A percentile compares a stretch with the other conserved stretches of the same genome.
phyloP scores from a whole-genome alignment of 2,888 invertebrate genomes.

The Callyntrura guangdongensis region DNA sequence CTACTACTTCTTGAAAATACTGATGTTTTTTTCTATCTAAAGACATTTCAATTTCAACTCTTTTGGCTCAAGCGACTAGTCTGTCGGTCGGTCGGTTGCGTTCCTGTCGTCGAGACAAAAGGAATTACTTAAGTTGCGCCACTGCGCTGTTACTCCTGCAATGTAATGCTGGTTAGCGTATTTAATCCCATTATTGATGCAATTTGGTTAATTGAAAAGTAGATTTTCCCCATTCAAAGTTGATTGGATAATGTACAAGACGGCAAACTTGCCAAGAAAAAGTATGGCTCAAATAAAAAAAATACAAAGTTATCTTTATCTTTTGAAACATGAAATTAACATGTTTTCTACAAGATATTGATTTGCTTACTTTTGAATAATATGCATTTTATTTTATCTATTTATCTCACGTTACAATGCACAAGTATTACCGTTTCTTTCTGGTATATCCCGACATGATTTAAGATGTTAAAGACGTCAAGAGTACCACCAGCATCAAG shows the following conservation, averaged over 20 bases:
- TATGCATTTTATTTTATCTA: slow-evolving; percentile 3
- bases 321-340: slow-evolving; percentile 60
- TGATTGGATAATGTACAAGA: slow-evolving; percentile 61
- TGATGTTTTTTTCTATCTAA: not conserved
- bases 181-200: slow-evolving; percentile 48
- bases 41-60: not conserved
- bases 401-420: not conserved
- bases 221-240: slow-evolving; percentile 40
- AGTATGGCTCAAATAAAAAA: not conserved
- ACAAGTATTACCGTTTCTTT: no score
- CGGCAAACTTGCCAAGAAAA: no score
- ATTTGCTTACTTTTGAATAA: slow-evolving; percentile 23
- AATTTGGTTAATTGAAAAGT: slow-evolving; percentile 73
- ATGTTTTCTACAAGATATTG: slow-evolving; percentile 58
- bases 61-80: not conserved
- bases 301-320: slow-evolving; percentile 44
- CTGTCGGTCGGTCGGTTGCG: not conserved
- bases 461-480: no score
- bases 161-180: not conserved
- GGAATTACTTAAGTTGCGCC: not conserved
- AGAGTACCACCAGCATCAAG: not conserved
- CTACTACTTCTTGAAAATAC: no score
- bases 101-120: slow-evolving; percentile 15
- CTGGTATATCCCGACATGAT: not conserved
- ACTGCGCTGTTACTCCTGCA: not conserved